These are phyloP conservation scores for Thalassophryne amazonica DNA, from an alignment of 2,797 vertebrate genomes.

Conservation along the genomic window DNA sequence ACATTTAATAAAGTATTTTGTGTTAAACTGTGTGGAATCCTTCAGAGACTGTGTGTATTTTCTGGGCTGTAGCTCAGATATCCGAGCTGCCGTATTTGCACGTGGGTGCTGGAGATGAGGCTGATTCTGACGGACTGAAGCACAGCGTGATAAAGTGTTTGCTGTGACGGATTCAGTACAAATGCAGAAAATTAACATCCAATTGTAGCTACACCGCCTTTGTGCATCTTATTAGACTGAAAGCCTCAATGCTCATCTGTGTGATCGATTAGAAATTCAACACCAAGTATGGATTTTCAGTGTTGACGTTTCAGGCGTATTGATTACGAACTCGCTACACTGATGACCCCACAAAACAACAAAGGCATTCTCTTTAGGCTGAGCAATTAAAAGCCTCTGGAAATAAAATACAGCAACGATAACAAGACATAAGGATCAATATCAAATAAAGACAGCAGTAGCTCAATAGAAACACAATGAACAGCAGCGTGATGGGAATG, in stretches of 20 bases:
- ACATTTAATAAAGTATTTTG: too few relatives aligned
- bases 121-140: not conserved
- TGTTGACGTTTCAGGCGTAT: conserved; percentile 7
- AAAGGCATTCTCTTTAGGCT: not conserved
- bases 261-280: conserved; percentile 17
- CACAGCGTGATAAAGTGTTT: not conserved
- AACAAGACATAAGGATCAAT: not conserved
- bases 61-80: too few relatives aligned
- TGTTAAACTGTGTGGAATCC: too few relatives aligned
- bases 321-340: conserved; percentile 14
- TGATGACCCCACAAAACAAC: conserved; percentile 17
- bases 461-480: not conserved
- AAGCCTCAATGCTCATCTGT: not conserved
- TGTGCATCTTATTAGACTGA: too few relatives aligned
- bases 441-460: not conserved
- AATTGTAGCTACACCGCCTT: too few relatives aligned
- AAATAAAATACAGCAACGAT: conserved; percentile 4
- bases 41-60: too few relatives aligned
- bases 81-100: too few relatives aligned
- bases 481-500: too few relatives aligned
- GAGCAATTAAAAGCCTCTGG: not conserved
- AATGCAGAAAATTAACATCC: not conserved
- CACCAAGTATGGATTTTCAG: conserved; percentile 10
- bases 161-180: not conserved
- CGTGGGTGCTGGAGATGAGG: conserved; percentile 1